These are phyloP conservation scores for Daphoenositta chrysoptera DNA, from an alignment of 2,113 vertebrate genomes.

Conservation along the genomic window DNA sequence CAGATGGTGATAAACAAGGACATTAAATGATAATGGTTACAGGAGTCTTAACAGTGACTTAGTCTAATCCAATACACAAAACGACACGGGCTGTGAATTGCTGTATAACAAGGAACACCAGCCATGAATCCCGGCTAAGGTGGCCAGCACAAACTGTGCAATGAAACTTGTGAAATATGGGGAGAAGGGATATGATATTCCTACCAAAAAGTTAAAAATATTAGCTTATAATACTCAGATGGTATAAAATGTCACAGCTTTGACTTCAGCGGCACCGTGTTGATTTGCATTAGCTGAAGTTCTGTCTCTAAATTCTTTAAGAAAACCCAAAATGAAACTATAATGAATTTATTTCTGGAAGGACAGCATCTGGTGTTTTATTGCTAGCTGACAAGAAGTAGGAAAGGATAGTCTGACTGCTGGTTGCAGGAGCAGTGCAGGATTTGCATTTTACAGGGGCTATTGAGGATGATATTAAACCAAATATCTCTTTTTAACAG, in stretches of 20 bases:
- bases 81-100: background rate
- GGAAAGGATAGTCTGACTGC: conserved; percentile 44
- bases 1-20: conserved; percentile 13
- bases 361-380: conserved; percentile 61
- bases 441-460: conserved; percentile 4
- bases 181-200: background rate
- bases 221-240: background rate
- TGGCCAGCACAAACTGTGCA: background rate
- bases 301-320: conserved; percentile 52
- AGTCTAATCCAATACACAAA: background rate
- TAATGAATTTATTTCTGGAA: conserved; percentile 66
- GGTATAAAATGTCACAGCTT: conserved; percentile 6
- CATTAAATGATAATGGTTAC: conserved; percentile 32
- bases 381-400: conserved; percentile 53
- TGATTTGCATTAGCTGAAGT: conserved; percentile 41
- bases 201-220: conserved; percentile 25
- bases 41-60: background rate
- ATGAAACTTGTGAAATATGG: background rate
- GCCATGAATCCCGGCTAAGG: background rate
- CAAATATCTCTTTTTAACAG: conserved; percentile 5
- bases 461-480: background rate
- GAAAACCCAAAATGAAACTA: conserved; percentile 55
- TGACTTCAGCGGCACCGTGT: background rate
- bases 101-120: background rate
- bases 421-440: background rate